A percentile compares a stretch with the other conserved stretches of the same genome.
These are phyloP conservation scores for Nemotelus pantherinus DNA, from an alignment of 2,888 invertebrate genomes.

Conservation along the genomic window DNA sequence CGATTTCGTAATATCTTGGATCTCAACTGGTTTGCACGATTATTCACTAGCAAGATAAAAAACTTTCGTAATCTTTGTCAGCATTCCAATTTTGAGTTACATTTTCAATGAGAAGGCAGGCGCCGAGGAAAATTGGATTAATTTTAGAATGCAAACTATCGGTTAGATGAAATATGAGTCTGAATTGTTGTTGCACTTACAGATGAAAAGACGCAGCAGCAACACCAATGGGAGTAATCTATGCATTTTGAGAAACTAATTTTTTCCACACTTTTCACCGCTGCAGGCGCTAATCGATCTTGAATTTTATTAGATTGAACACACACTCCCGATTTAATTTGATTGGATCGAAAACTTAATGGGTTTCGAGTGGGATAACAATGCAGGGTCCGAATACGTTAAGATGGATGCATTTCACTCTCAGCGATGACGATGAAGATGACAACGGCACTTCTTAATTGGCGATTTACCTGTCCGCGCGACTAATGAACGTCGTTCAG, in stretches of 20 bases:
- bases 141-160: no score
- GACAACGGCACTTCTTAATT: neutral
- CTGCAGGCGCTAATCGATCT: no score
- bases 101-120: neutral
- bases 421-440: neutral
- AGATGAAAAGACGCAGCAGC: conserved; percentile 17
- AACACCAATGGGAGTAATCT: neutral
- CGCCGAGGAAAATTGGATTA: no score
- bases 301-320: no score
- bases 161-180: no score
- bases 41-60: neutral
- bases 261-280: no score
- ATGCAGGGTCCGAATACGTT: no score
- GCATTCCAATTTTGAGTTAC: neutral
- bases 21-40: conserved; percentile 23
- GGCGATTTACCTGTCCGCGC: neutral
- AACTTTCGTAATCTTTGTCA: conserved; percentile 13
- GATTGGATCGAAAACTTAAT: neutral
- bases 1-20: conserved; percentile 14
- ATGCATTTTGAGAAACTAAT: no score
- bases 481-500: neutral
- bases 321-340: no score
- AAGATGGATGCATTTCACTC: no score
- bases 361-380: neutral
- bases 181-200: neutral